phyloP scores from a whole-genome alignment of 2,888 invertebrate species.

The Lithophane socia region DNA sequence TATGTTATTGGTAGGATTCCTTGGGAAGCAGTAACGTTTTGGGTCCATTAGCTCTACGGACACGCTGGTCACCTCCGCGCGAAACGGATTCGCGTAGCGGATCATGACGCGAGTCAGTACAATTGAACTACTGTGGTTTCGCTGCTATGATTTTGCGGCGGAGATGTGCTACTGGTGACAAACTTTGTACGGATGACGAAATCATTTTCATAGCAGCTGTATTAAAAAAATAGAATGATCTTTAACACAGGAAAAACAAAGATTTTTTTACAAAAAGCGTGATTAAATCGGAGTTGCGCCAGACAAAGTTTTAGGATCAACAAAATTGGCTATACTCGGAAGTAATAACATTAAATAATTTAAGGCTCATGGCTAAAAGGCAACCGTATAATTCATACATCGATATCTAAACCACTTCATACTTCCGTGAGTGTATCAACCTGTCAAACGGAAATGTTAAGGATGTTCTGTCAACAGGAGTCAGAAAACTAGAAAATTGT shows the following conservation, averaged over 20 bases:
- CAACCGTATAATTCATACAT: constrained; percentile 9
- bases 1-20: background rate
- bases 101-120: too few relatives aligned
- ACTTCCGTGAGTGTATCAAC: background rate
- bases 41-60: background rate
- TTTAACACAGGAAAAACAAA: too few relatives aligned
- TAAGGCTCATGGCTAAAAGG: background rate
- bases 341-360: constrained; percentile 15
- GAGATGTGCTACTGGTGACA: too few relatives aligned
- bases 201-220: background rate
- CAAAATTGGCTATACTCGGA: background rate
- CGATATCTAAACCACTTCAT: background rate
- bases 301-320: background rate
- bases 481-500: background rate
- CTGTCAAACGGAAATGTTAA: background rate
- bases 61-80: too few relatives aligned
- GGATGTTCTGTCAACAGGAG: background rate
- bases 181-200: background rate
- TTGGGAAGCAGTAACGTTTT: background rate
- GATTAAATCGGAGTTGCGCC: too few relatives aligned
- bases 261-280: background rate
- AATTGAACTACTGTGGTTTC: too few relatives aligned
- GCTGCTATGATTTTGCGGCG: too few relatives aligned
- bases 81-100: too few relatives aligned
- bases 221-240: background rate